Conservation (phyloP, 2,113 vertebrate species). For the Nematolebias whitei region DNA sequence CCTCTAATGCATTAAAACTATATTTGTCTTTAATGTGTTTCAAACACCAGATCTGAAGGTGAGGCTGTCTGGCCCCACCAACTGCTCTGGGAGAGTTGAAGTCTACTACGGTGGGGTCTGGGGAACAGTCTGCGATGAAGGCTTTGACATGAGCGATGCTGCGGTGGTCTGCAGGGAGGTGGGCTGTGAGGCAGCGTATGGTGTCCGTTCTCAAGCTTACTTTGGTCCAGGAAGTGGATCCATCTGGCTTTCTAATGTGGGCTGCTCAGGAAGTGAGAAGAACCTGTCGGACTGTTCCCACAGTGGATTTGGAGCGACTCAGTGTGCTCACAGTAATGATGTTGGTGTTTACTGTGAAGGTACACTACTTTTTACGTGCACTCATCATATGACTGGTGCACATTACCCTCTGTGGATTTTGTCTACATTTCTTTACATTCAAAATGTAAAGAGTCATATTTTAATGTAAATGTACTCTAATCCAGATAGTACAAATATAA, state of each 20-base stretch:
- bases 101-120: not conserved
- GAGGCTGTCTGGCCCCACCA: too few relatives aligned
- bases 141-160: not conserved
- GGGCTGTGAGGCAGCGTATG: not conserved
- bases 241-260: not conserved
- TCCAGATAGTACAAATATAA: too few relatives aligned
- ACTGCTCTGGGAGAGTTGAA: too few relatives aligned
- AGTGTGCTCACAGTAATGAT: not conserved
- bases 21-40: too few relatives aligned
- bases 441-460: too few relatives aligned
- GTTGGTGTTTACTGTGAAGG: not conserved
- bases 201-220: not conserved
- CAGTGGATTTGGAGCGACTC: not conserved
- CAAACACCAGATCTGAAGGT: too few relatives aligned
- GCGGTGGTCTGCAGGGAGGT: slow-evolving; percentile 5
- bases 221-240: not conserved
- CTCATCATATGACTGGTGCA: too few relatives aligned
- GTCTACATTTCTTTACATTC: too few relatives aligned
- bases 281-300: not conserved
- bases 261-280: not conserved
- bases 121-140: not conserved
- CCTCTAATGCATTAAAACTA: too few relatives aligned
- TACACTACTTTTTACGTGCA: not conserved
- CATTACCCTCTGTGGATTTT: too few relatives aligned
- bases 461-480: too few relatives aligned